Percentiles rank a stretch among this genome's conserved stretches.
Evolutionary conservation across 2,113 vertebrate species (phyloP).

Genomic region (Sturnira hondurensis): DNA sequence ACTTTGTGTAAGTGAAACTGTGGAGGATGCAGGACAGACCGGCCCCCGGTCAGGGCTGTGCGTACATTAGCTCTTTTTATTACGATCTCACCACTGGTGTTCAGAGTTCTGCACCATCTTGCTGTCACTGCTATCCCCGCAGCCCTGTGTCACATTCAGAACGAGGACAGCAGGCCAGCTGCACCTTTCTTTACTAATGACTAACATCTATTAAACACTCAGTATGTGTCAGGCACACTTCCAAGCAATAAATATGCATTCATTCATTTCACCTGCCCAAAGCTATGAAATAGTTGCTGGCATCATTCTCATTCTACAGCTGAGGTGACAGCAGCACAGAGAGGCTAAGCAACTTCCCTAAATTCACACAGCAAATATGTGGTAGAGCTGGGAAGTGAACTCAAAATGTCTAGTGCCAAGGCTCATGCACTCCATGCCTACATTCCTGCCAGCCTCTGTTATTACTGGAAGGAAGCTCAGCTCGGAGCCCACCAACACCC

Average conservation of each 20-base stretch:
- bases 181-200: neutral
- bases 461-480: neutral
- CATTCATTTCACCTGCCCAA: neutral
- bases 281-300: neutral
- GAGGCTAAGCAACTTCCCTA: neutral
- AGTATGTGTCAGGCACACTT: neutral
- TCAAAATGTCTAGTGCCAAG: neutral
- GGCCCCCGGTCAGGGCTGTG: neutral
- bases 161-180: neutral
- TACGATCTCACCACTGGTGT: neutral
- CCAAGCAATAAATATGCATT: neutral
- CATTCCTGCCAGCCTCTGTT: neutral
- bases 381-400: neutral
- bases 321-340: neutral
- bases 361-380: neutral
- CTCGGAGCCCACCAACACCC: neutral
- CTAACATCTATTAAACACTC: neutral
- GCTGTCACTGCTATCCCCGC: neutral
- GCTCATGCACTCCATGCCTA: neutral
- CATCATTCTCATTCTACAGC: neutral
- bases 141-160: neutral
- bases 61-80: neutral
- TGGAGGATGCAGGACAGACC: fast-evolving
- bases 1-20: neutral
- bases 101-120: neutral